Percentiles rank a stretch among this genome's conserved stretches.
These are phyloP conservation scores for Zosterops lateralis DNA, from an alignment of 2,113 vertebrate genomes.

Conservation along the genomic window DNA sequence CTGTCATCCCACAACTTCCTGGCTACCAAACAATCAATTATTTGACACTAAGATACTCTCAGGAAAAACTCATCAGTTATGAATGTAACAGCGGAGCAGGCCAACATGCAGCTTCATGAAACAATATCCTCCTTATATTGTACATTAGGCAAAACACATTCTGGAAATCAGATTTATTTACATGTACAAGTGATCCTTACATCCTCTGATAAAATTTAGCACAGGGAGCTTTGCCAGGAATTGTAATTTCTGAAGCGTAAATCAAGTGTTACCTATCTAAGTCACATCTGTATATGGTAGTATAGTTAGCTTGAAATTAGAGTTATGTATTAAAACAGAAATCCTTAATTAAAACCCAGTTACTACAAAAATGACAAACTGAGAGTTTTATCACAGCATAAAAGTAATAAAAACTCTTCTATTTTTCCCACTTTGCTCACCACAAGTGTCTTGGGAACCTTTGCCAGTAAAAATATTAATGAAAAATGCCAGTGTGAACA, in stretches of 20 bases:
- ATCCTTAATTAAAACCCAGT: constrained; percentile 43
- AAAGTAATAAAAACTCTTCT: constrained; percentile 50
- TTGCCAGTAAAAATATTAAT: constrained; percentile 62
- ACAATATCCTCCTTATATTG: constrained; percentile 63
- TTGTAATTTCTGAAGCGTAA: background rate
- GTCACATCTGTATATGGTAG: background rate
- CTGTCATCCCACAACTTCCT: constrained; percentile 84
- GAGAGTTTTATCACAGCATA: constrained; percentile 13
- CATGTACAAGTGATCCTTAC: constrained; percentile 38
- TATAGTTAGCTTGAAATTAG: background rate
- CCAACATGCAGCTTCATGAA: constrained; percentile 64
- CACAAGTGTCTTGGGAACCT: constrained; percentile 10
- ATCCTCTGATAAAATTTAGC: constrained; percentile 59
- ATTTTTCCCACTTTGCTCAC: constrained; percentile 55
- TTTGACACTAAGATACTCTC: constrained; percentile 82
- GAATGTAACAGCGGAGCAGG: constrained; percentile 69
- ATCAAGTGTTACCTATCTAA: constrained; percentile 32
- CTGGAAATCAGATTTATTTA: constrained; percentile 69
- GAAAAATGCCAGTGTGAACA: constrained; percentile 65
- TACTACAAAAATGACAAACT: background rate
- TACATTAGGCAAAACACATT: constrained; percentile 67
- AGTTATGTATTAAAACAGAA: constrained; percentile 23
- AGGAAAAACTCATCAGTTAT: constrained; percentile 83
- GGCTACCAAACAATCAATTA: constrained; percentile 86
- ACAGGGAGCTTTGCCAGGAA: constrained; percentile 49